A percentile compares a stretch with the other conserved stretches of the same genome.
Evolutionary conservation across 1,140 invertebrate species (phyloP).

Genomic region (Drosophila truncata): DNA sequence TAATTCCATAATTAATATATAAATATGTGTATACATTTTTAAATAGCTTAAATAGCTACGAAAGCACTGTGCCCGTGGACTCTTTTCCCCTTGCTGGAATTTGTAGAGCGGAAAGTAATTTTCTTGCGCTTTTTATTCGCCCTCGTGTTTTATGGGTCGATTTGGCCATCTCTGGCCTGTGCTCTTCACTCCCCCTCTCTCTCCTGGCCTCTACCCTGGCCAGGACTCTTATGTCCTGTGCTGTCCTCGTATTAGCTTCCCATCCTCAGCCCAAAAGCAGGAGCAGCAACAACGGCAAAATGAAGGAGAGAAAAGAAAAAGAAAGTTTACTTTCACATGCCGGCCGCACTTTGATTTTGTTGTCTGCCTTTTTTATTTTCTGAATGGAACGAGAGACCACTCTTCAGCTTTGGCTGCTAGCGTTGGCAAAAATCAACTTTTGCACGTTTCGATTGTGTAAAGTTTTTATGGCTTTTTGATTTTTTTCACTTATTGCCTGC

Average conservation of each 20-base stretch:
- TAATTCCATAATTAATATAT: not conserved
- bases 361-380: slow-evolving; percentile 52
- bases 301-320: slow-evolving; percentile 34
- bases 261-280: slow-evolving; percentile 15
- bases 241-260: slow-evolving; percentile 55
- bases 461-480: slow-evolving; percentile 85
- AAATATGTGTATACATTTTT: no score
- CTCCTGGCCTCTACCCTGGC: not conserved
- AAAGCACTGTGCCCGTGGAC: slow-evolving; percentile 5
- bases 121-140: slow-evolving; percentile 78
- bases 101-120: slow-evolving; percentile 83
- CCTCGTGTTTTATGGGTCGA: slow-evolving; percentile 74
- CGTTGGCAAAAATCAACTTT: slow-evolving; percentile 82
- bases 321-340: slow-evolving; percentile 73
- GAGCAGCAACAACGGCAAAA: slow-evolving; percentile 33
- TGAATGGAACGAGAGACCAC: slow-evolving; percentile 5
- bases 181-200: slow-evolving; percentile 4
- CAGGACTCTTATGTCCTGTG: slow-evolving; percentile 23
- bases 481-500: slow-evolving; percentile 80
- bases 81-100: slow-evolving; percentile 35
- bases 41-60: not conserved
- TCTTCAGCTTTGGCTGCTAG: slow-evolving; percentile 63
- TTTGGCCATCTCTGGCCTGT: slow-evolving; percentile 33
- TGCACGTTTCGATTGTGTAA: slow-evolving; percentile 84
- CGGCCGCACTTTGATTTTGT: slow-evolving; percentile 78